These are phyloP conservation scores for Trachelipus rathkii DNA, from an alignment of 1,140 invertebrate species.

Conservation along the genomic window DNA sequence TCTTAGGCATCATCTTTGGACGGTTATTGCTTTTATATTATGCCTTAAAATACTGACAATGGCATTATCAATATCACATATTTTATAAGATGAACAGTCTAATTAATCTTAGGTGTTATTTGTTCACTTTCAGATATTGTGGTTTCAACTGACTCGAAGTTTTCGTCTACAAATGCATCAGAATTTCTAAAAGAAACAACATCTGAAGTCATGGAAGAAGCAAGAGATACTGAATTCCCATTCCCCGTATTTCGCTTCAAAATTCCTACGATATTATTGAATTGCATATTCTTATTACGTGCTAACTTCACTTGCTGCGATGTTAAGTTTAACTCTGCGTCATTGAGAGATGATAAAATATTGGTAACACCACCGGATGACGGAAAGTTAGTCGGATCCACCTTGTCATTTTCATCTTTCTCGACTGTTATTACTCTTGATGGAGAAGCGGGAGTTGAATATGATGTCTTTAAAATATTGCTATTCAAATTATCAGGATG, in stretches of 20 bases:
- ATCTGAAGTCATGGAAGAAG: too few species aligned
- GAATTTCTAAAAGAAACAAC: too few species aligned
- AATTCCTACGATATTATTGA: neutral
- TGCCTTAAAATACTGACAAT: too few species aligned
- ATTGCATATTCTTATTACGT: neutral
- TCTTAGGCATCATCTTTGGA: too few species aligned
- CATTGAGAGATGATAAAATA: neutral
- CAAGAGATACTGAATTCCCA: too few species aligned
- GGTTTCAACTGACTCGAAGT: too few species aligned
- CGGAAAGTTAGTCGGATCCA: neutral
- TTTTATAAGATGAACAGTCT: too few species aligned
- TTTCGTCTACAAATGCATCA: too few species aligned
- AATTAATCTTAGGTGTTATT: too few species aligned
- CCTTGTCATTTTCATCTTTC: neutral
- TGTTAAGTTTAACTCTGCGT: neutral
- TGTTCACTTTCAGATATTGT: too few species aligned
- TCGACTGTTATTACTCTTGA: neutral
- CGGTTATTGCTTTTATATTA: too few species aligned
- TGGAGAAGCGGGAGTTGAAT: neutral
- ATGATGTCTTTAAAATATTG: neutral
- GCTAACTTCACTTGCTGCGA: neutral
- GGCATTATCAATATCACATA: too few species aligned
- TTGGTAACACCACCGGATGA: neutral
- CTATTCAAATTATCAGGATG: neutral
- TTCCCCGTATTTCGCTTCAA: neutral